Evolutionary conservation across 2,888 invertebrate species (phyloP).

Genomic region (Cremastinae sp.): DNA sequence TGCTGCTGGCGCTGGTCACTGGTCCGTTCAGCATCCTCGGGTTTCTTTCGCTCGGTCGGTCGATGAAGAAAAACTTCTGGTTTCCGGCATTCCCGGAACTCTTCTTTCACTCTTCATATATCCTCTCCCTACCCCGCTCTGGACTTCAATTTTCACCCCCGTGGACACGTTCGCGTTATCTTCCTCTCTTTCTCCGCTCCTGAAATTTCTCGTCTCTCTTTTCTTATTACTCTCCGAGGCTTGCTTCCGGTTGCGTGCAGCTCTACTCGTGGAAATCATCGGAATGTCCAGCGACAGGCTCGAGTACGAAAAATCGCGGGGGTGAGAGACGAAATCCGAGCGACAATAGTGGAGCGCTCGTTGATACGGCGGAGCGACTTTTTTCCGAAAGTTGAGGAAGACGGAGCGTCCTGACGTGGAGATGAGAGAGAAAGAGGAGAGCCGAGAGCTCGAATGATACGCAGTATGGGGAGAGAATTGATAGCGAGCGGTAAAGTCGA

Average conservation of each 20-base stretch:
- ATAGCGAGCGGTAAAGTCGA: conserved; percentile 38
- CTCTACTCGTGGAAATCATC: conserved; percentile 61
- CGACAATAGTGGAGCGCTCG: conserved; percentile 46
- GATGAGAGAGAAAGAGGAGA: conserved; percentile 19
- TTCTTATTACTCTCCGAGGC: conserved; percentile 52
- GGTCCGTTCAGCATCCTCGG: conserved; percentile 46
- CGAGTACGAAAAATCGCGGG: conserved; percentile 44
- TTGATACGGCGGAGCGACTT: conserved; percentile 31
- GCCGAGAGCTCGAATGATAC: conserved; percentile 32
- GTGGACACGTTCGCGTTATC: conserved; percentile 29
- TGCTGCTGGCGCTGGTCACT: conserved; percentile 44
- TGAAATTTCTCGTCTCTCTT: conserved; percentile 22
- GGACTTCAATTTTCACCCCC: conserved; percentile 40
- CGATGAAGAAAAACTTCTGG: conserved; percentile 53
- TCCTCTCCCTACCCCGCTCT: conserved; percentile 9
- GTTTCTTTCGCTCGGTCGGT: conserved; percentile 47
- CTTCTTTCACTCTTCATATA: conserved; percentile 33
- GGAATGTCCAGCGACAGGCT: conserved; percentile 59
- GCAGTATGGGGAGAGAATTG: conserved; percentile 21
- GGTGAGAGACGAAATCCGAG: conserved; percentile 15
- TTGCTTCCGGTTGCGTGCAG: conserved; percentile 57
- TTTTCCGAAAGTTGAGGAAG: conserved; percentile 51
- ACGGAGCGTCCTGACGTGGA: conserved; percentile 29
- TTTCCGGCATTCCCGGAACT: conserved; percentile 51
- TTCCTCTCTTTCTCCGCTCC: conserved; percentile 15